Base-by-base conservation (phyloP, 2,888 invertebrate species). In the Hydriomena furcata region DNA sequence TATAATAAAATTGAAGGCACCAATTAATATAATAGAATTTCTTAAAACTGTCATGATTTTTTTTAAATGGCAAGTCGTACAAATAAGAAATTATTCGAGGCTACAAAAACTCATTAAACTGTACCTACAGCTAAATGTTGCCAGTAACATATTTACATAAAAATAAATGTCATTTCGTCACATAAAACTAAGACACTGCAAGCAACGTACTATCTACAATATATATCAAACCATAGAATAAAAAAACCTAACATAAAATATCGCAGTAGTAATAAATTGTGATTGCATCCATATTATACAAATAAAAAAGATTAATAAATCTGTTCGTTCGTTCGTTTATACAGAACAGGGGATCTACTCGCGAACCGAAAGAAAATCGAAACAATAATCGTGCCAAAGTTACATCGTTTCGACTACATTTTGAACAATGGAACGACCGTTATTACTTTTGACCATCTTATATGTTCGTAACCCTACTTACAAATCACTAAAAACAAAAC, bases 1-100 rank as follows among this genome's bases (percentile, higher is more conserved):
- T 30, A 52, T 48, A 56, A 51, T 30, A 52, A 48, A 56, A 42
- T 7, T 52, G 47, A 58, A 59, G 57, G 61, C 61, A 65, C 55
- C 52, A 46, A 58, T 46, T 45, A 35, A 40, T 44, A 54, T 50
- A 60, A 55, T 45, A 60, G 32, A 46, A 32, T 31, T 32, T 21
- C 23, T 34, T 38, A 45, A 45, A 51, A 25, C 55, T 53, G 58
- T 56, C 52, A 56, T 48, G 54, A 57, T 31, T 58, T 35, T 55
- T n/a, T 62, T 42, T 55, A 67, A 74, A 81, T 79, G 84, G 84
- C 84, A 84, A 84, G 84, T 69, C 52, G 63, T 65, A 65, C 67
- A 48, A 60, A 65, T 55, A 58, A 63, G 59, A 61, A 55, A 58
- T 68, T 79, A 82, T 83, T 82, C 78, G 80, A 82, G 79, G 51